These are phyloP conservation scores for Oryzias sinensis DNA, from an alignment of 2,797 vertebrate genomes.

Conservation along the genomic window DNA sequence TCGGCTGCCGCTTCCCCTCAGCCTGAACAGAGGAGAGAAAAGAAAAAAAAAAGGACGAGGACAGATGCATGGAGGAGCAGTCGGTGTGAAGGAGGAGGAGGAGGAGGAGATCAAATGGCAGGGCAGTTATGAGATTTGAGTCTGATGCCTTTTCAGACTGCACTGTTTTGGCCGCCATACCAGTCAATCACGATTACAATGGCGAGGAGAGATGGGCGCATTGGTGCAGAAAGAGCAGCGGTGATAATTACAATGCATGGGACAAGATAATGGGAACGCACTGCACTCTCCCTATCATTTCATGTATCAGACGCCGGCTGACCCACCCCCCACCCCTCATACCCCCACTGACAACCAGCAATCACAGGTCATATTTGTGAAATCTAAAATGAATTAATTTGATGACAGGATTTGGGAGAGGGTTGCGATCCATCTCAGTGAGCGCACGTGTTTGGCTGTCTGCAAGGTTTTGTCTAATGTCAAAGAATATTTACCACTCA, in stretches of 20 bases:
- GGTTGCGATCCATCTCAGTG: constrained; percentile 46
- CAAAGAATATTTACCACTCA: constrained; percentile 59
- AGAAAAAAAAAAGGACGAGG: constrained; percentile 19
- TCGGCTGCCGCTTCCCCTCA: constrained; percentile 60
- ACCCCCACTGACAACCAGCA: constrained; percentile 71
- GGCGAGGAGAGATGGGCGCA: constrained; percentile 83
- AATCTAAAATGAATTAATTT: constrained; percentile 77
- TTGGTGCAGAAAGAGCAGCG: constrained; percentile 85
- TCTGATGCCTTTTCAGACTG: constrained; percentile 82
- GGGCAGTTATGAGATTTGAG: constrained; percentile 81
- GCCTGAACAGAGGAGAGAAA: constrained; percentile 11
- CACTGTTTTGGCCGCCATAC: constrained; percentile 83
- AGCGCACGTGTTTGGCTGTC: constrained; percentile 26
- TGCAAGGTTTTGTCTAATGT: constrained; percentile 61
- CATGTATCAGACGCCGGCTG: constrained; percentile 79
- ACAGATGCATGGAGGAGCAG: constrained; percentile 55
- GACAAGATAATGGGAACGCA: constrained; percentile 89
- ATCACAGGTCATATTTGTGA: constrained; percentile 81
- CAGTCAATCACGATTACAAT: constrained; percentile 90
- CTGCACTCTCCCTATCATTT: constrained; percentile 82
- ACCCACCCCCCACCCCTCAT: constrained; percentile 46
- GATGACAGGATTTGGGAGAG: constrained; percentile 39
- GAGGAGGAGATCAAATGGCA: constrained; percentile 80
- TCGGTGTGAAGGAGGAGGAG: constrained; percentile 65
- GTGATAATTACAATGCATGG: constrained; percentile 85